Percentiles rank a stretch among this genome's conserved stretches.
These are phyloP conservation scores for Beris chalybata DNA, from an alignment of 2,888 invertebrate species.

Conservation along the genomic window DNA sequence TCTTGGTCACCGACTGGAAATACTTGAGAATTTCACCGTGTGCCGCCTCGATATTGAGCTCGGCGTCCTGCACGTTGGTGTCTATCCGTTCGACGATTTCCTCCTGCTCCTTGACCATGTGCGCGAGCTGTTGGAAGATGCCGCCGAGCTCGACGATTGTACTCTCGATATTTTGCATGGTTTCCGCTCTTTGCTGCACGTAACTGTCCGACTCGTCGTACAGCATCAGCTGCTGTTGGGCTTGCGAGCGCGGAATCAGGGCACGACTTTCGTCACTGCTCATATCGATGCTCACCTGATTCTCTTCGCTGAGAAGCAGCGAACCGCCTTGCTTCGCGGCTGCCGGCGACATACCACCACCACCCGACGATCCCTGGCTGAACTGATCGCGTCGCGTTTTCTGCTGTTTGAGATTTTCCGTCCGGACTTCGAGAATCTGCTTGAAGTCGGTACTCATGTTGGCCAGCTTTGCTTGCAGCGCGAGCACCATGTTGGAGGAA, in stretches of 20 bases:
- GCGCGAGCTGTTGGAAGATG: conserved; percentile 93
- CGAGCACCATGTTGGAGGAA: conserved; percentile 90
- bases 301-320: conserved; percentile 57
- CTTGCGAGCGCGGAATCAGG: conserved; percentile 47
- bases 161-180: conserved; percentile 99
- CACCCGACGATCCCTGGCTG: conserved; percentile 65
- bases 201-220: conserved; percentile 89
- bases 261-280: conserved; percentile 58
- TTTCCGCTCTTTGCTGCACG: conserved; percentile 89
- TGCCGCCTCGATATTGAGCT: conserved; percentile 96
- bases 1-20: conserved; percentile 95
- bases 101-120: conserved; percentile 84
- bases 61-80: conserved; percentile 92
- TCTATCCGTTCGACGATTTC: conserved; percentile 98
- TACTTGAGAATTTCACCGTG: conserved; percentile 97
- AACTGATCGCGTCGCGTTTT: conserved; percentile 86
- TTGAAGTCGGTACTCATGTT: conserved; percentile 98
- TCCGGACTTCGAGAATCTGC: conserved; percentile 94
- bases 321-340: conserved; percentile 55
- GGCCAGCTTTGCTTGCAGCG: conserved; percentile 91
- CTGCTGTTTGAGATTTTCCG: conserved; percentile 96
- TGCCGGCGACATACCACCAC: conserved; percentile 65
- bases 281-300: conserved; percentile 85
- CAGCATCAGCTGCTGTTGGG: conserved; percentile 68
- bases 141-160: conserved; percentile 99